Evolutionary conservation across 37 sponge, comb jelly and placozoan species (phyloP).

Genomic region (Oscarella lobularis): DNA sequence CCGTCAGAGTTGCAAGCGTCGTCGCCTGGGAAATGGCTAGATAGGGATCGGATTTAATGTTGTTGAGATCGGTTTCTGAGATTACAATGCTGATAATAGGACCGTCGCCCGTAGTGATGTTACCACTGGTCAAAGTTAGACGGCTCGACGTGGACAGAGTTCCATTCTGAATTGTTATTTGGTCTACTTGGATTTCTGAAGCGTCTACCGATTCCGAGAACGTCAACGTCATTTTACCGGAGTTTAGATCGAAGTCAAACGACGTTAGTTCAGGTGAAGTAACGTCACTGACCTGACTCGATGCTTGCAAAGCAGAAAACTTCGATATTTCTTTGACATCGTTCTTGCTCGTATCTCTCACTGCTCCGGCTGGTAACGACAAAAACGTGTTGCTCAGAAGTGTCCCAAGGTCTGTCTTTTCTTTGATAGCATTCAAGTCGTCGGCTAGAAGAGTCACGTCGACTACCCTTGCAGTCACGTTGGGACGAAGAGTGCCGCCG

Average conservation of each 20-base stretch:
- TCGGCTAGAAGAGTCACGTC: background rate
- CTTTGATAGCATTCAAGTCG: slow-evolving; percentile 59
- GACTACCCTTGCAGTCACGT: slow-evolving; percentile 5
- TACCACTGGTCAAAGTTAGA: slow-evolving; percentile 1
- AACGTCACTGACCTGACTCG: slow-evolving; percentile 15
- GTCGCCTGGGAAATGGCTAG: slow-evolving; percentile 18
- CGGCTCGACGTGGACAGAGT: background rate
- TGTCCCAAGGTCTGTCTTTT: slow-evolving; percentile 29
- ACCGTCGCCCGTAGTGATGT: slow-evolving; percentile 15
- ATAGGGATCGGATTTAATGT: slow-evolving; percentile 33
- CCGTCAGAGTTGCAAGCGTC: background rate
- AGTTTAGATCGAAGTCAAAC: slow-evolving; percentile 49
- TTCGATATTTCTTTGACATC: slow-evolving; percentile 12
- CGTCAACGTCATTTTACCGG: slow-evolving; percentile 32
- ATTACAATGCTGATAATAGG: slow-evolving; percentile 23
- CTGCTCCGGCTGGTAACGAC: slow-evolving; percentile 20
- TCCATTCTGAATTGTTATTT: slow-evolving; percentile 33
- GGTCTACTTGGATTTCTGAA: slow-evolving; percentile 20
- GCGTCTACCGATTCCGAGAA: slow-evolving; percentile 66
- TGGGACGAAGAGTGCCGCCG: slow-evolving; percentile 25
- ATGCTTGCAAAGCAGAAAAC: slow-evolving; percentile 13
- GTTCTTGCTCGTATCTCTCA: slow-evolving; percentile 62
- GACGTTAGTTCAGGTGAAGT: slow-evolving; percentile 24
- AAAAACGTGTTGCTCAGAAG: slow-evolving; percentile 30
- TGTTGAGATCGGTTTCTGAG: slow-evolving; percentile 34